phyloP scores from a whole-genome alignment of 2,888 invertebrate genomes.

The Hyppa rectilinea region DNA sequence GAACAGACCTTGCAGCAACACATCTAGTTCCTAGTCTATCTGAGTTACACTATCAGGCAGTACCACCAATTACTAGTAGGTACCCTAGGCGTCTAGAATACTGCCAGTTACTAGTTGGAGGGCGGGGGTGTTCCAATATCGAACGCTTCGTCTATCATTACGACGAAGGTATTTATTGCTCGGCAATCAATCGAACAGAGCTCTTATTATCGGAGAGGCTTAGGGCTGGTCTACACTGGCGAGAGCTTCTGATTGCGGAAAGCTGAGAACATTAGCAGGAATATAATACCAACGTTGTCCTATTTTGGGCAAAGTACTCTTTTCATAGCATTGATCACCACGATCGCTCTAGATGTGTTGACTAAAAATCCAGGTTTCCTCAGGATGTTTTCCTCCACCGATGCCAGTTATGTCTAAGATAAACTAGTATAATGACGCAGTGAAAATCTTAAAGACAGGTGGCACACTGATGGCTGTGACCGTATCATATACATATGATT shows the following conservation, averaged over 20 bases:
- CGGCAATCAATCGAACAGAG: neutral
- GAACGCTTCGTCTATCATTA: constrained; percentile 26
- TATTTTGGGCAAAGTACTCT: neutral
- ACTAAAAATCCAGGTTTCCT: neutral
- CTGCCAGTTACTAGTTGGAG: neutral
- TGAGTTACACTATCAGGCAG: neutral
- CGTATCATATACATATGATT: neutral
- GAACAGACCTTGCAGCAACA: neutral
- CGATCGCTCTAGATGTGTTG: neutral
- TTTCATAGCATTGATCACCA: neutral
- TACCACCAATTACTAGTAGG: neutral
- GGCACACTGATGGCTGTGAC: neutral
- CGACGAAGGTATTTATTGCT: constrained; percentile 26
- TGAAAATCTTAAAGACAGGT: neutral
- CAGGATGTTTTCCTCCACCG: neutral
- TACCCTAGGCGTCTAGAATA: neutral
- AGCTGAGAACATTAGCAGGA: neutral
- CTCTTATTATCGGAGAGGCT: constrained; percentile 16
- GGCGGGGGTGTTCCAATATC: constrained; percentile 23
- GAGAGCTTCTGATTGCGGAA: neutral
- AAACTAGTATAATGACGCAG: neutral
- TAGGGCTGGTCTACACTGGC: neutral
- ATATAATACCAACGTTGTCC: too few species aligned
- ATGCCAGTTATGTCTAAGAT: too few species aligned
- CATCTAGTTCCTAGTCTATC: neutral